Evolutionary conservation across 2,113 vertebrate genomes (phyloP), one percentile per base, ranked within the genome.

Genomic region (Erpornis zantholeuca): DNA sequence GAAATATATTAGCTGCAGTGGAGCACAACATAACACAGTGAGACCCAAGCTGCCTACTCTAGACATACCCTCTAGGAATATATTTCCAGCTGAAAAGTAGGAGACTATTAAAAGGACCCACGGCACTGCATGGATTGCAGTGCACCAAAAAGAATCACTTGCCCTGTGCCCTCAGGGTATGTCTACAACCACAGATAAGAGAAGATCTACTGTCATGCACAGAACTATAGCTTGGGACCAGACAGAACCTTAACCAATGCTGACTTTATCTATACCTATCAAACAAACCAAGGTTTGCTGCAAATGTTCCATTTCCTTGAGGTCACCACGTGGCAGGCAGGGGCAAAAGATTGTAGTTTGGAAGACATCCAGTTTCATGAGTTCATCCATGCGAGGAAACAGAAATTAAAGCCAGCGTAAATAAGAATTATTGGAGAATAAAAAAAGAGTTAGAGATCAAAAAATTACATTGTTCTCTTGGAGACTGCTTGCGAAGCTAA

Each of bases 321-420:
- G 60, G 15, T 65, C 11, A 12, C 18, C 21, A 54, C 0, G 0
- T 11, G 7, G 10, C 22, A 15, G 1, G 11, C 8, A 9, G 33
- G 15, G 6, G 18, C 13, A 86, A 71, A 73, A 61, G 8, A 22
- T 1, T 68, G 47, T 7, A 8, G 4, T 54, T 81, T 20, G 59
- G 44, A 83, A 60, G 11, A 10, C 14, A 24, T 64, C 38, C 75
- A n/a, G 42, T 23, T 21, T 42, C 31, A 47, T 18, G 36, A 64
- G 18, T 35, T 89, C 9, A 4, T 50, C 29, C 3, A 0, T 44
- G 33, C 40, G 33, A 70, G 25, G 65, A 66, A 79, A 80, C 8
- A 76, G 31, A n/a, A 59, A 53, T 27, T 52, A 35, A 57, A 85
- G 12, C 3, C 42, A 42, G 16, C 10, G 21, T 17, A 57, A 61